Evolutionary conservation across 2,113 vertebrate species (phyloP).

Genomic region (Strix uralensis): DNA sequence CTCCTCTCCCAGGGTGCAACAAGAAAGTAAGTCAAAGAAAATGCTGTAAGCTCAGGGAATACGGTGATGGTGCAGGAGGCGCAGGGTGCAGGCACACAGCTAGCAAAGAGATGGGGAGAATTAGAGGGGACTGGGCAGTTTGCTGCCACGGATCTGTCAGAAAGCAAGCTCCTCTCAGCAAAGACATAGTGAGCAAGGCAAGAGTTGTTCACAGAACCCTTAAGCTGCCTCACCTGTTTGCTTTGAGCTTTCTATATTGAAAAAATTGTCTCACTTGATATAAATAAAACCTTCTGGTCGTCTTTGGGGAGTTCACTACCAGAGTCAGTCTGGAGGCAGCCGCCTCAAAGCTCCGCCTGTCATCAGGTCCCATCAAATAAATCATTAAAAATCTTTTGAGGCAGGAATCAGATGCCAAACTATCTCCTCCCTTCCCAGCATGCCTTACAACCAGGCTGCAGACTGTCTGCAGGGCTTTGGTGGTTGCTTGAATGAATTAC

Average conservation of each 20-base stretch:
- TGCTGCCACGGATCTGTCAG: neutral
- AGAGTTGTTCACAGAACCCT: neutral
- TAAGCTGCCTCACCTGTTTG: neutral
- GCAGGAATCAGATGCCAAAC: neutral
- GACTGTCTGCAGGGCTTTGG: neutral
- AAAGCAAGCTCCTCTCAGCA: neutral
- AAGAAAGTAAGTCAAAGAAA: neutral
- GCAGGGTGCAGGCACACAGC: neutral
- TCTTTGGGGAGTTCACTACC: neutral
- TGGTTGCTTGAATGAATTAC: neutral
- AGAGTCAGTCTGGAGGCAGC: neutral
- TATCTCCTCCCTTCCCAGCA: neutral
- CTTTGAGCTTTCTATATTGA: neutral
- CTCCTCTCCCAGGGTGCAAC: neutral
- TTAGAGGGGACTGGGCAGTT: neutral
- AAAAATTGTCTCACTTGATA: neutral
- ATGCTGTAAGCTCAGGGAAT: accelerated
- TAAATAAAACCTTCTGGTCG: neutral
- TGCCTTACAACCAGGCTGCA: neutral
- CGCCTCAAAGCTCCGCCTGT: neutral
- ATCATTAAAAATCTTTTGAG: neutral
- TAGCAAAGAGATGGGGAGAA: neutral
- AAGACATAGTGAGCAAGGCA: accelerated
- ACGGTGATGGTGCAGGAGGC: neutral
- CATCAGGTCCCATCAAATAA: neutral